A percentile compares a stretch with the other conserved stretches of the same genome.
Conservation (phyloP, 2,888 invertebrate genomes). For the Parasteatoda lunata region DNA sequence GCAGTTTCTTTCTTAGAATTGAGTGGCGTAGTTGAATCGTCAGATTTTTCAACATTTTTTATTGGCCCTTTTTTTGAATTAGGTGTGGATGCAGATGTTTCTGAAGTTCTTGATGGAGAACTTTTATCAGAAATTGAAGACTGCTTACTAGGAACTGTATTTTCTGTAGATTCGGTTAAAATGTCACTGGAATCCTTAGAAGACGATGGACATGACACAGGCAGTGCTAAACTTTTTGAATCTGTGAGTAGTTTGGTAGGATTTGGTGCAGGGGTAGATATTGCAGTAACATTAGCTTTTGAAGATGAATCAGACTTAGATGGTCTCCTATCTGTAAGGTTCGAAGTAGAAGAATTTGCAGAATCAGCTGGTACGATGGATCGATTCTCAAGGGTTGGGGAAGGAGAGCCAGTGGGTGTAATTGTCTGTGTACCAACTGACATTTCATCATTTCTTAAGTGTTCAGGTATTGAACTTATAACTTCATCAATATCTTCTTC, state of each 20-base stretch:
- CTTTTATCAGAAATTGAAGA: not conserved
- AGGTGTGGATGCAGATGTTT: not conserved
- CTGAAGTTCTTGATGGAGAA: not conserved
- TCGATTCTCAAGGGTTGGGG: conserved; percentile 31
- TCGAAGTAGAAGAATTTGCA: not conserved
- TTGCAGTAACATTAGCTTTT: conserved; percentile 5
- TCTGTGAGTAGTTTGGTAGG: not conserved
- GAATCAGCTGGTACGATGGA: conserved; percentile 11
- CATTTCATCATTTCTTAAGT: conserved; percentile 60
- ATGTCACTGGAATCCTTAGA: not conserved
- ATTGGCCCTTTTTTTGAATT: not conserved
- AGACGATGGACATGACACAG: not conserved
- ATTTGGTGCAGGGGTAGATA: not conserved
- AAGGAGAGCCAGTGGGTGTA: conserved; percentile 61
- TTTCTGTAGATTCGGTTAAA: not conserved
- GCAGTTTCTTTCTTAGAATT: not conserved
- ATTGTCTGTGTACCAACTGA: conserved; percentile 69
- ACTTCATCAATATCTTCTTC: conserved; percentile 67
- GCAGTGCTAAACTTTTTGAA: not conserved
- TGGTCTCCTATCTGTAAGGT: not conserved
- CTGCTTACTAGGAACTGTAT: not conserved
- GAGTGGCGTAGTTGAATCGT: not conserved
- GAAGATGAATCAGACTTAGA: not conserved
- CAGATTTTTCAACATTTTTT: not conserved
- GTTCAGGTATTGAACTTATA: conserved; percentile 33